Base-by-base conservation (phyloP, 2,888 invertebrate species). In the Argyresthia goedartella region DNA sequence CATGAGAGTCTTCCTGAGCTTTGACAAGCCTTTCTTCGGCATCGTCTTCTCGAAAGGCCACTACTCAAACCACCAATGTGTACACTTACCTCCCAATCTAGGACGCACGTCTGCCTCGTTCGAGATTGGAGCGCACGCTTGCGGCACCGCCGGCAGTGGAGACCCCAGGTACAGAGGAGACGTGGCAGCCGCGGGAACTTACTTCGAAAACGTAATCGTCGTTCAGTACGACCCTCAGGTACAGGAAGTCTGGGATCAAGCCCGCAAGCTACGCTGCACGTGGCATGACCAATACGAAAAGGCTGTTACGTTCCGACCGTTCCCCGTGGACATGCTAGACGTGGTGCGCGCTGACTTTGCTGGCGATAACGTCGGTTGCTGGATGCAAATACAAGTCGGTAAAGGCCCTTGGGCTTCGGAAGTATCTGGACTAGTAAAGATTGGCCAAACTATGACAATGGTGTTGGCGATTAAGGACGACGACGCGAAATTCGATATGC, bases 221-320 rank as follows among this genome's bases (percentile, higher is more conserved):
- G 92, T 97, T 54, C 97, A 96, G 69, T 97, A 96, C 67, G 97
- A 97, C 76, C 95, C 95, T 3, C 93, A 94, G 82, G 96, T 97
- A 0, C 96, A 97, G 78, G 97, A 97, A 81, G 95, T 96, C 1
- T 97, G 97, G 97, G 97, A 97, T 84, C 96, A 96, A 75, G 97
- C 97, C 0, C 88, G 97, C 51, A 96, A 96, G 72, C 73, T 97
- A 25, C 90, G 97, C 11, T 97, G 97, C 78, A 96, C 96, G 0
- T 97, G 97, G 97, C 96, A 97, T 69, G 96, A 97, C 73, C 93
- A 96, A 63, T 97, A 97, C 66, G 97, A 97, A 79, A 97, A 97
- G 71, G 95, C 96, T 6, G 97, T 97, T 0, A 96, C 97, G 0
- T 97, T 97, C 85, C 86, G 96, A 52, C 96, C 97, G 0, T 97